Conservation (phyloP, 2,113 vertebrate species). For the Pseudopodoces humilis region DNA sequence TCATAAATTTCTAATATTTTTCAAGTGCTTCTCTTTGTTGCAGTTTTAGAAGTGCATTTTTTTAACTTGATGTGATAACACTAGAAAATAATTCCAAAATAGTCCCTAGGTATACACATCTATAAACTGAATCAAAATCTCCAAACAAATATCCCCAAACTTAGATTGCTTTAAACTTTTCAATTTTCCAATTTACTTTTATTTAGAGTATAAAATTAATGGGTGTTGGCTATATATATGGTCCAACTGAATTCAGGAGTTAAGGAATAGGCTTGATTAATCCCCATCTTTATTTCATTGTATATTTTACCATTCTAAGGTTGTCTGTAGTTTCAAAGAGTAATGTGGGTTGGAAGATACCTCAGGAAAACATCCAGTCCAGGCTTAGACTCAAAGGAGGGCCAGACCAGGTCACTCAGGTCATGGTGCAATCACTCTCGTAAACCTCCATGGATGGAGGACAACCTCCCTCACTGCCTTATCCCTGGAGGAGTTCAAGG, state of each 20-base stretch:
- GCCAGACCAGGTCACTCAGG: not conserved
- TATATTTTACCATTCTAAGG: not conserved
- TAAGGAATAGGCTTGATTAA: not conserved
- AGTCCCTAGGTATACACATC: not conserved
- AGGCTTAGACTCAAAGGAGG: not conserved
- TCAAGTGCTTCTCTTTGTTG: not conserved
- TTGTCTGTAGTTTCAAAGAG: not conserved
- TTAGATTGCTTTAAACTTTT: not conserved
- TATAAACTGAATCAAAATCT: not conserved
- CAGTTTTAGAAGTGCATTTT: not conserved
- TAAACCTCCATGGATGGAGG: not conserved
- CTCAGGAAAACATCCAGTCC: not conserved
- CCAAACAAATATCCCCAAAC: not conserved
- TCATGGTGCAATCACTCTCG: not conserved
- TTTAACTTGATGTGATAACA: not conserved
- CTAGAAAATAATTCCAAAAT: not conserved
- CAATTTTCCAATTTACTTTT: not conserved
- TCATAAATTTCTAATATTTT: not conserved
- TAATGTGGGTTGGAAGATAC: not conserved
- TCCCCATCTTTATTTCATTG: not conserved
- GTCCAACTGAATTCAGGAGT: not conserved
- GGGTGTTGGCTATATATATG: not conserved
- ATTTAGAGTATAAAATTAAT: not conserved
- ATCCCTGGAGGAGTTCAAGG: not conserved
- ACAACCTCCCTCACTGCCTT: not conserved